These are phyloP conservation scores for Chrysomallon squamiferum DNA, from an alignment of 1,140 invertebrate species.

Conservation along the genomic window DNA sequence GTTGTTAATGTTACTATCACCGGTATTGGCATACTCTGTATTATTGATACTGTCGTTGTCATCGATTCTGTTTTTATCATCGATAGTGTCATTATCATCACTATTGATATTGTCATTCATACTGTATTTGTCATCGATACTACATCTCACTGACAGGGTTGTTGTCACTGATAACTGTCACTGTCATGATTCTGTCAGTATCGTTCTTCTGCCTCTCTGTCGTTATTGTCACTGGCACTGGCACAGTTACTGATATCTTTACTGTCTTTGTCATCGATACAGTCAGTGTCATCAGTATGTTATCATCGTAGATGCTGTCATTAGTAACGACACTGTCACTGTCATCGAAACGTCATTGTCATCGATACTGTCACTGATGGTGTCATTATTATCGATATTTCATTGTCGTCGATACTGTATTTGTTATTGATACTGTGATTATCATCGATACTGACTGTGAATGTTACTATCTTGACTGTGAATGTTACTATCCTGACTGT, in stretches of 20 bases:
- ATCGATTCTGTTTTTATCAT: neutral
- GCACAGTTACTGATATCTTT: neutral
- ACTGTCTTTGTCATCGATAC: neutral
- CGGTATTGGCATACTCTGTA: neutral
- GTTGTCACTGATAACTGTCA: too few species aligned
- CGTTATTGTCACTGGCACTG: neutral
- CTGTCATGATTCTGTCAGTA: too few species aligned
- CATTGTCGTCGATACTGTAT: neutral
- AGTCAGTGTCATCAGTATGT: neutral
- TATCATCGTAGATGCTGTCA: too few species aligned
- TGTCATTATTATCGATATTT: neutral
- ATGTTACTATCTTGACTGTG: neutral
- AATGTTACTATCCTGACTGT: neutral
- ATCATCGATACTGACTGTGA: neutral
- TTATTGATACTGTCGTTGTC: neutral
- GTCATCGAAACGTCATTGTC: neutral
- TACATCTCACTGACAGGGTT: too few species aligned
- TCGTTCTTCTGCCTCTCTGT: too few species aligned
- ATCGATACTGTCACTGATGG: neutral
- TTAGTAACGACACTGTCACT: neutral
- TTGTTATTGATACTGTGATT: slow-evolving; percentile 1
- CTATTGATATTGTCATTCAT: too few species aligned
- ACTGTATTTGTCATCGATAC: too few species aligned
- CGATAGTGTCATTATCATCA: neutral
- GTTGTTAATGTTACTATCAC: neutral